Evolutionary conservation across 2,888 invertebrate species (phyloP).

Genomic region (Scaptomyza reducta): DNA sequence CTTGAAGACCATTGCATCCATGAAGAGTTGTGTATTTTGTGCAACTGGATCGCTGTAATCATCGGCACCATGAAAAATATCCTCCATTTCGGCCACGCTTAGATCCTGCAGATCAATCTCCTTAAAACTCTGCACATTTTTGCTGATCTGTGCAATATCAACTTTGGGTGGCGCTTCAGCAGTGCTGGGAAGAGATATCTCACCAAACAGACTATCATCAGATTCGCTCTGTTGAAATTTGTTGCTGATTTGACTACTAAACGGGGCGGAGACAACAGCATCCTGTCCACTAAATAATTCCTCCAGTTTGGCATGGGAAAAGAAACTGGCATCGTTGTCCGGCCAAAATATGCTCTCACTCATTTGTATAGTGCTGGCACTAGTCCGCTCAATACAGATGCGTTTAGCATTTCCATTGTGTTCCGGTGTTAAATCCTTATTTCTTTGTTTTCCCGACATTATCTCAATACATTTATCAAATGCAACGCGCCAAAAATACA

Average conservation of each 20-base stretch:
- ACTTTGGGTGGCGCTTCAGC: background rate
- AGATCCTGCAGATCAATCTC: conserved; percentile 66
- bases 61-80: conserved; percentile 59
- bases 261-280: conserved; percentile 24
- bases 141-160: background rate
- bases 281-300: conserved; percentile 49
- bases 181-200: conserved; percentile 53
- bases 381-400: conserved; percentile 21
- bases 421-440: conserved; percentile 16
- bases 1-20: conserved; percentile 79
- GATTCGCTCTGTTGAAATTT: conserved; percentile 38
- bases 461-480: conserved; percentile 19
- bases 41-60: conserved; percentile 44
- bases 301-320: conserved; percentile 72
- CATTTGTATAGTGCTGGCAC: conserved; percentile 7
- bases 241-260: conserved; percentile 18
- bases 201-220: conserved; percentile 74
- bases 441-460: conserved; percentile 44
- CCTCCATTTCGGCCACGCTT: conserved; percentile 51
- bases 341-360: conserved; percentile 69
- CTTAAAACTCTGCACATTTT: conserved; percentile 46
- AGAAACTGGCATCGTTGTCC: conserved; percentile 77
- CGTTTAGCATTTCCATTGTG: conserved; percentile 49
- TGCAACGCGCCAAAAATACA: conserved; percentile 26
- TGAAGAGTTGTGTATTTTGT: conserved; percentile 82